A percentile compares a stretch with the other conserved stretches of the same genome.
phyloP scores from a whole-genome alignment of 2,113 vertebrate genomes.

The Chaenocephalus aceratus region DNA sequence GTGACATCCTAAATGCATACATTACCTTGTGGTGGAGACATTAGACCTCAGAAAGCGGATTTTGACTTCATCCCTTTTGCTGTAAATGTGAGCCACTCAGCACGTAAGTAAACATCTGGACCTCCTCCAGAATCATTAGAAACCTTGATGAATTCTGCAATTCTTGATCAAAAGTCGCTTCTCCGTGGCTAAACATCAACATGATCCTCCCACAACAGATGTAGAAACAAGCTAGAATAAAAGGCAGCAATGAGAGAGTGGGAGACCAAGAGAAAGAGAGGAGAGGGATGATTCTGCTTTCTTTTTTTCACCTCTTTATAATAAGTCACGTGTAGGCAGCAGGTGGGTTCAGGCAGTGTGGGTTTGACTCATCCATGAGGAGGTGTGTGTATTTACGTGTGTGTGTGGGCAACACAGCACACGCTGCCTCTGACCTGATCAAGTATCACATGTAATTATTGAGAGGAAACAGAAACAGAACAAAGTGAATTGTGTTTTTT shows the following conservation, averaged over 20 bases:
- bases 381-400: slow-evolving; percentile 37
- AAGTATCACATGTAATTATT: slow-evolving; percentile 28
- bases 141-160: slow-evolving; percentile 40
- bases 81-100: no score
- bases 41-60: background rate
- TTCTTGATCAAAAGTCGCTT: slow-evolving; percentile 55
- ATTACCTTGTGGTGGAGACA: background rate
- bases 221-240: background rate
- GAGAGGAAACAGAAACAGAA: slow-evolving; percentile 10
- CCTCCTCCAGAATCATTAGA: slow-evolving; percentile 31
- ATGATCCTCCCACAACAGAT: slow-evolving; percentile 25
- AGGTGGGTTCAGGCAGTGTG: slow-evolving; percentile 52
- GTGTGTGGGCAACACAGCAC: slow-evolving; percentile 17
- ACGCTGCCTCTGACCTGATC: slow-evolving; percentile 33
- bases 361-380: slow-evolving; percentile 69
- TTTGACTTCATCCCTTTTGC: no score
- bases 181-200: slow-evolving; percentile 33
- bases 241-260: slow-evolving; percentile 23
- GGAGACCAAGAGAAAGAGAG: slow-evolving; percentile 13
- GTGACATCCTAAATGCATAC: no score
- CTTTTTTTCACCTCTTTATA: slow-evolving; percentile 32
- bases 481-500: background rate
- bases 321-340: slow-evolving; percentile 57
- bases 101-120: slow-evolving; percentile 8
- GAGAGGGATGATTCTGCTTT: slow-evolving; percentile 18